Conservation (phyloP, 2,888 invertebrate genomes). For the Tubiluchus corallicola region DNA sequence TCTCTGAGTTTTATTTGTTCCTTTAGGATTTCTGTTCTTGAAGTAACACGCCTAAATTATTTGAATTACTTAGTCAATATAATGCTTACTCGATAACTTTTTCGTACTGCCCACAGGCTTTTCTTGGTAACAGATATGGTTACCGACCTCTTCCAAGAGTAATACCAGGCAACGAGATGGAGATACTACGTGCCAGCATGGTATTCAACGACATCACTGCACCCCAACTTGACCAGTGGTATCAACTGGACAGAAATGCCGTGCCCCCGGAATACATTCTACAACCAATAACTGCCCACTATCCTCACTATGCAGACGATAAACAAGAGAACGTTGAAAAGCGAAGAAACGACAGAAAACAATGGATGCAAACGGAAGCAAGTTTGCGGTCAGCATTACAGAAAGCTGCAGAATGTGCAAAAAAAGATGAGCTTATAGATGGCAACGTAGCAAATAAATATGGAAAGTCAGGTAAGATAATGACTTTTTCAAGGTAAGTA, state of each 20-base stretch:
- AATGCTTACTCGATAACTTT: no score
- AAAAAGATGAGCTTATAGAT: neutral
- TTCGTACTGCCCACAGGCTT: no score
- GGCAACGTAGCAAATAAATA: neutral
- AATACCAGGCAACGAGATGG: slow-evolving; percentile 73
- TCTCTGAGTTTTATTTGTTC: slow-evolving; percentile 6
- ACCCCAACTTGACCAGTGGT: slow-evolving; percentile 74
- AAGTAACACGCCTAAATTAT: no score
- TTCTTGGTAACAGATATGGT: slow-evolving; percentile 93
- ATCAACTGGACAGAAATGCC: slow-evolving; percentile 84
- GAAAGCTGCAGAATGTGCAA: slow-evolving; percentile 40
- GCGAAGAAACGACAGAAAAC: slow-evolving; percentile 80
- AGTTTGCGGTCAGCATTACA: slow-evolving; percentile 87
- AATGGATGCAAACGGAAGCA: slow-evolving; percentile 92
- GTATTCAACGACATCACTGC: slow-evolving; percentile 39
- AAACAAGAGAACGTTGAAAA: neutral
- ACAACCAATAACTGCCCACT: slow-evolving; percentile 64
- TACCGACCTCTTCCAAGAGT: slow-evolving; percentile 93
- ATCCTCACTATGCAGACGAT: neutral
- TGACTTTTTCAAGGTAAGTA: no score
- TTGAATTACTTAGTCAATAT: no score
- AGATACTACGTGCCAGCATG: slow-evolving; percentile 64
- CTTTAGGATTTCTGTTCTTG: no score
- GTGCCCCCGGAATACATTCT: slow-evolving; percentile 84
- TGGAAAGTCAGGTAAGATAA: neutral